Evolutionary conservation across 2,113 vertebrate species (phyloP).

Genomic region (Cathartes aura): DNA sequence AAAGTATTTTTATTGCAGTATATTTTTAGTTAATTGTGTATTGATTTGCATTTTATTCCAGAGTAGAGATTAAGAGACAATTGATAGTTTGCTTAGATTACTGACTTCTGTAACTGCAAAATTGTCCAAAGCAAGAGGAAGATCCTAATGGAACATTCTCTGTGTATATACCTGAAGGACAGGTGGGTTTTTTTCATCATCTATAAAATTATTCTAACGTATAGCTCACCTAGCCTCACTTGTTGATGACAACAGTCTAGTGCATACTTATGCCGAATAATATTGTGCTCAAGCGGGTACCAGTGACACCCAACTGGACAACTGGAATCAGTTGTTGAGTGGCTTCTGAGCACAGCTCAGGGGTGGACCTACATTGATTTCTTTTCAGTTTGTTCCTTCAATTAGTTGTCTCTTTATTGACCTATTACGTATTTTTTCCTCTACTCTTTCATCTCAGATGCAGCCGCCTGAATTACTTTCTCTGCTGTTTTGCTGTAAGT

Average conservation of each 20-base stretch:
- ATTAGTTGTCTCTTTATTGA: background rate
- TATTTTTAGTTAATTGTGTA: slow-evolving; percentile 35
- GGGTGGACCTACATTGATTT: background rate
- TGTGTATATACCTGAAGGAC: background rate
- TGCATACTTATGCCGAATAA: background rate
- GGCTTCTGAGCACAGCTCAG: background rate
- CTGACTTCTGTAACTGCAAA: background rate
- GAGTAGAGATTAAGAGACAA: background rate
- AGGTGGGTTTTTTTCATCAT: background rate
- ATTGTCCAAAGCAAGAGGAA: background rate
- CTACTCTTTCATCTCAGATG: background rate
- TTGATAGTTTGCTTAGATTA: background rate
- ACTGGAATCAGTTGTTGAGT: background rate
- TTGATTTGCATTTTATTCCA: background rate
- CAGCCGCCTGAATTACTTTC: background rate
- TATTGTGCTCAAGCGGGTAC: background rate
- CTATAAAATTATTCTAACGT: background rate
- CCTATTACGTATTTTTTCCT: background rate
- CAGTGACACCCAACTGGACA: background rate
- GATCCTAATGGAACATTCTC: background rate
- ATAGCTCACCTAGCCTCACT: background rate
- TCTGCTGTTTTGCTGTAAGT: background rate
- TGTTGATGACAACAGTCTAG: background rate
- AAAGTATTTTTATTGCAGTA: background rate
- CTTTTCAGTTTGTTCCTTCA: background rate